phyloP scores from a whole-genome alignment of 2,113 vertebrate species.

The Arizona elegans region DNA sequence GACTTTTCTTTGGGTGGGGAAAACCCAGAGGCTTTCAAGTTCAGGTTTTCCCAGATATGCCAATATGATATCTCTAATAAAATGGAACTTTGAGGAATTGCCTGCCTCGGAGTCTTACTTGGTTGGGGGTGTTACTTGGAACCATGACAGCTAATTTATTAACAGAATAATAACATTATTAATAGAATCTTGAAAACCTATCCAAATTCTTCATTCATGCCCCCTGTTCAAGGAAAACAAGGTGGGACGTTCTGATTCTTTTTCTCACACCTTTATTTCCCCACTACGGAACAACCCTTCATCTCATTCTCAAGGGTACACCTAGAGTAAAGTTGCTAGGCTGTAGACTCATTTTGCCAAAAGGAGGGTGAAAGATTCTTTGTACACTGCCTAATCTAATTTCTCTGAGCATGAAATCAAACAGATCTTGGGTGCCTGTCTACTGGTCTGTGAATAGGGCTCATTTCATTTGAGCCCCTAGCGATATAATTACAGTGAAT shows the following conservation, averaged over 20 bases:
- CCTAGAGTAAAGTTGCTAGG: not conserved
- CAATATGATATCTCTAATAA: no score
- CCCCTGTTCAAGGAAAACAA: not conserved
- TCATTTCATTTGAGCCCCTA: slow-evolving; percentile 10
- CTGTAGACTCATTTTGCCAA: not conserved
- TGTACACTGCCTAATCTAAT: not conserved
- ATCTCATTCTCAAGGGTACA: not conserved
- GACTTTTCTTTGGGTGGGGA: no score
- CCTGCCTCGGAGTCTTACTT: no score
- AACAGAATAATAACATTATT: not conserved
- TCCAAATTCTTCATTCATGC: not conserved
- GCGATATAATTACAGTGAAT: slow-evolving; percentile 20
- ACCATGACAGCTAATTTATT: not conserved
- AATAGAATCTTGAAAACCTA: not conserved
- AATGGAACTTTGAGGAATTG: no score
- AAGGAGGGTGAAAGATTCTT: not conserved
- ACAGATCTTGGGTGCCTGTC: not conserved
- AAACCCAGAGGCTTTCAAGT: no score
- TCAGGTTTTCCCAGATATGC: no score
- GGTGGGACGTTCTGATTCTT: not conserved
- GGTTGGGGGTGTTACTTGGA: no score
- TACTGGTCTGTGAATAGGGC: not conserved
- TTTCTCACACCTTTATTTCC: not conserved
- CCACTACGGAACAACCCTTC: not conserved
- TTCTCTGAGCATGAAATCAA: not conserved